Percentiles rank a stretch among this genome's conserved stretches.
Conservation (phyloP, 2,113 vertebrate genomes). For the Hymenochirus boettgeri region DNA sequence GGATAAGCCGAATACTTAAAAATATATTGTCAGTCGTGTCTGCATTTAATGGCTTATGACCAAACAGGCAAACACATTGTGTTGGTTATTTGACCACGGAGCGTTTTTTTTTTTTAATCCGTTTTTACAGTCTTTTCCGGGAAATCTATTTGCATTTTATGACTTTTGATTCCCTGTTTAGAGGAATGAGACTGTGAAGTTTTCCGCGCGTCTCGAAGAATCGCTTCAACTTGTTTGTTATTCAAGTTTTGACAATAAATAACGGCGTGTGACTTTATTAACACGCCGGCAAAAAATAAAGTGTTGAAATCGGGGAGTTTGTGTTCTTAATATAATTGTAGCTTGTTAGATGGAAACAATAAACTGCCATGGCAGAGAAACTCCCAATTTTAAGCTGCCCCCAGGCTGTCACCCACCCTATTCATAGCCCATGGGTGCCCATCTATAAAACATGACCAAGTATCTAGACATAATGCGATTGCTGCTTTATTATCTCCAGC, state of each 20-base stretch:
- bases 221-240: neutral
- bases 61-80: slow-evolving; percentile 33
- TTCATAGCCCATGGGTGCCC: neutral
- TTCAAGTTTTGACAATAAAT: slow-evolving; percentile 24
- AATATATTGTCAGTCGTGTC: slow-evolving; percentile 38
- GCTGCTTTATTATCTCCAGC: no score
- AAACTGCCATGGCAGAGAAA: neutral
- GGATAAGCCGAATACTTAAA: slow-evolving; percentile 40
- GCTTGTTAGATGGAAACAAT: neutral
- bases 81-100: slow-evolving; percentile 35
- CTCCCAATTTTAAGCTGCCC: neutral
- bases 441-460: slow-evolving; percentile 1
- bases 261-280: neutral
- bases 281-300: neutral
- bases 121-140: slow-evolving; percentile 27
- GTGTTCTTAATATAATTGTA: neutral
- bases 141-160: slow-evolving; percentile 33
- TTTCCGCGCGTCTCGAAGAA: slow-evolving; percentile 6
- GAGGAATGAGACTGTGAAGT: slow-evolving; percentile 16
- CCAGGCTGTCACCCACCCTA: neutral
- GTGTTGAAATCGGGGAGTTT: neutral
- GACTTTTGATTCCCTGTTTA: slow-evolving; percentile 13
- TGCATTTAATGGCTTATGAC: slow-evolving; percentile 41
- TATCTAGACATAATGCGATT: neutral
- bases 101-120: slow-evolving; percentile 27